These are phyloP conservation scores for Pocota personata DNA, from an alignment of 2,888 invertebrate genomes.

Conservation along the genomic window DNA sequence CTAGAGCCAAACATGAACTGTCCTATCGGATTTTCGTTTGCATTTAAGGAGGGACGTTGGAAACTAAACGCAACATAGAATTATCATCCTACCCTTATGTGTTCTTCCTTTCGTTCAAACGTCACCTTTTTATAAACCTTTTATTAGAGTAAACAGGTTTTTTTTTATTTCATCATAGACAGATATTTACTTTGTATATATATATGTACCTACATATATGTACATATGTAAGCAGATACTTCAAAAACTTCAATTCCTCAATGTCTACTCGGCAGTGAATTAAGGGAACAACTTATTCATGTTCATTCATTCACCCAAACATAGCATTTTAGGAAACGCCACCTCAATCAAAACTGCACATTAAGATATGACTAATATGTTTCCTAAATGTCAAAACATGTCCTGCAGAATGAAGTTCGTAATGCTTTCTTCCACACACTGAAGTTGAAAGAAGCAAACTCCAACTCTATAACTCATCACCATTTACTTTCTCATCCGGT, in stretches of 20 bases:
- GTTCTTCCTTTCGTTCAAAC: no score
- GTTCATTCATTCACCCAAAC: neutral
- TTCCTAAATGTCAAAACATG: slow-evolving; percentile 22
- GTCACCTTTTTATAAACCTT: no score
- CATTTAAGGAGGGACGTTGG: slow-evolving; percentile 10
- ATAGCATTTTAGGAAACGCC: neutral
- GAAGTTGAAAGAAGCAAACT: neutral
- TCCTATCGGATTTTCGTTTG: neutral
- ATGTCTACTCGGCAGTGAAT: neutral
- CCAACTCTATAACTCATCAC: slow-evolving; percentile 40
- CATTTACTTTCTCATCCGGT: slow-evolving; percentile 54
- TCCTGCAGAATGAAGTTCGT: neutral
- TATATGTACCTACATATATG: no score
- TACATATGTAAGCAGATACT: no score
- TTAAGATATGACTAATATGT: slow-evolving; percentile 19
- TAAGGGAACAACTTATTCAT: neutral
- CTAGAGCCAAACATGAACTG: no score
- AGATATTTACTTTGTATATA: no score
- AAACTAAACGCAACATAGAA: no score
- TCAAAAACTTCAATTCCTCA: neutral
- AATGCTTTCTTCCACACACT: neutral
- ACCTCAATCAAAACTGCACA: slow-evolving; percentile 19
- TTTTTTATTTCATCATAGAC: no score
- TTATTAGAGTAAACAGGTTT: no score
- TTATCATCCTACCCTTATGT: no score